Evolutionary conservation across 2,888 invertebrate species (phyloP), one percentile per base, ranked within the genome.

Genomic region (Choristoneura rosaceana): DNA sequence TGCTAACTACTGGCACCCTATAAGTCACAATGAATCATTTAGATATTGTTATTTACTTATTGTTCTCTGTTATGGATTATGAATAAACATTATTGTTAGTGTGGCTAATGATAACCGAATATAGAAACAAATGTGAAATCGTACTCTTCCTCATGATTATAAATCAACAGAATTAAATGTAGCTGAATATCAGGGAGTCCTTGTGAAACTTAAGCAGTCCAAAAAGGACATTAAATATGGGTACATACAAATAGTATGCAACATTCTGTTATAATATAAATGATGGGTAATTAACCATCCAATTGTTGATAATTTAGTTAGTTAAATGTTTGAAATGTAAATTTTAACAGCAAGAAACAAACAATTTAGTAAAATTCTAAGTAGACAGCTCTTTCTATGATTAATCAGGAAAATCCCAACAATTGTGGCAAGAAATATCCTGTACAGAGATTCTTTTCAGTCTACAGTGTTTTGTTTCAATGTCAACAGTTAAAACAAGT

Each of bases 11-110:
- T n/a, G 33, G 3, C 12, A 45, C 55, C 58, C 45, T 67, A 64
- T 50, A 67, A 71, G 45, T 55, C 25, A 33, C 33, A n/a, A 58
- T 73, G 69, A 69, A 17, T 69, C 69, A 69, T 34, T 45, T 33
- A 58, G 38, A 33, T 66, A 66, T 55, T 63, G 67, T 60, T 67
- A 69, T 73, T 68, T 67, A 71, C 58, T 55, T 52, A 73, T 69
- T 68, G 69, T 61, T 64, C 60, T 73, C 60, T 73, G 73, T 73
- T 45, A 55, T 55, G 55, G 10, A 59, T 69, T 71, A 63, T 50
- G 33, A 43, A 69, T 62, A 58, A 58, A 33, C 38, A 47, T 62
- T 68, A 64, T 73, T 73, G 52, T 73, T 63, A 45, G 50, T 63
- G 45, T 25, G 45, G 43, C 58, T 63, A 47, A 63, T 62, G 71